Evolutionary conservation across 2,113 vertebrate species (phyloP).

Genomic region (Budorcas taxicolor): DNA sequence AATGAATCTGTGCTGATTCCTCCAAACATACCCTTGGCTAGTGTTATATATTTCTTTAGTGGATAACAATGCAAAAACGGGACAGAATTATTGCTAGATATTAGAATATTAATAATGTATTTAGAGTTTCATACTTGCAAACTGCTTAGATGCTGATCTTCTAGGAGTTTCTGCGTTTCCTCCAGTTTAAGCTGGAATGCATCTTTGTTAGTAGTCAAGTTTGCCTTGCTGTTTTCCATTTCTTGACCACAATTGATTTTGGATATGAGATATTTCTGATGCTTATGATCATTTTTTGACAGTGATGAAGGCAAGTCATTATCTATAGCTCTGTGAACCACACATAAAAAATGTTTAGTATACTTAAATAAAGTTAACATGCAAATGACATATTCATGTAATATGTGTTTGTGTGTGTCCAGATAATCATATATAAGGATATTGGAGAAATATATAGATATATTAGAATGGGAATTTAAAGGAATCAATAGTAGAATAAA

Average conservation of each 20-base stretch:
- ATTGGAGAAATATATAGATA: conserved; percentile 54
- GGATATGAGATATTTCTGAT: conserved; percentile 74
- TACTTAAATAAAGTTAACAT: conserved; percentile 32
- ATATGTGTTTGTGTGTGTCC: background rate
- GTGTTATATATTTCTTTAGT: background rate
- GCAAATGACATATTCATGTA: background rate
- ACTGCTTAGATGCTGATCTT: conserved; percentile 78
- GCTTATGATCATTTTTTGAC: conserved; percentile 69
- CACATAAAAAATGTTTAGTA: conserved; percentile 65
- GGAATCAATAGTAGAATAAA: background rate
- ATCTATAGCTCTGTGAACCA: conserved; percentile 79
- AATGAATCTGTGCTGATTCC: background rate
- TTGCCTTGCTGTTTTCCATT: conserved; percentile 74
- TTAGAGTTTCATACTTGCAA: conserved; percentile 77
- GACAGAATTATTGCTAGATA: conserved; percentile 15
- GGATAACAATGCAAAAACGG: conserved; percentile 11
- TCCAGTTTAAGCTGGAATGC: conserved; percentile 79
- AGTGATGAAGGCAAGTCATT: conserved; percentile 76
- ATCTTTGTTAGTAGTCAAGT: conserved; percentile 69
- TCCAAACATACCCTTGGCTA: background rate
- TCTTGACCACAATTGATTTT: conserved; percentile 75
- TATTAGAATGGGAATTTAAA: conserved; percentile 16
- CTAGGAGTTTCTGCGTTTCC: conserved; percentile 79
- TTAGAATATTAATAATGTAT: conserved; percentile 25
- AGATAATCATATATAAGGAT: conserved; percentile 64